These are phyloP conservation scores for Drosophila tsacasi DNA, from an alignment of 1,140 invertebrate genomes.

Conservation along the genomic window DNA sequence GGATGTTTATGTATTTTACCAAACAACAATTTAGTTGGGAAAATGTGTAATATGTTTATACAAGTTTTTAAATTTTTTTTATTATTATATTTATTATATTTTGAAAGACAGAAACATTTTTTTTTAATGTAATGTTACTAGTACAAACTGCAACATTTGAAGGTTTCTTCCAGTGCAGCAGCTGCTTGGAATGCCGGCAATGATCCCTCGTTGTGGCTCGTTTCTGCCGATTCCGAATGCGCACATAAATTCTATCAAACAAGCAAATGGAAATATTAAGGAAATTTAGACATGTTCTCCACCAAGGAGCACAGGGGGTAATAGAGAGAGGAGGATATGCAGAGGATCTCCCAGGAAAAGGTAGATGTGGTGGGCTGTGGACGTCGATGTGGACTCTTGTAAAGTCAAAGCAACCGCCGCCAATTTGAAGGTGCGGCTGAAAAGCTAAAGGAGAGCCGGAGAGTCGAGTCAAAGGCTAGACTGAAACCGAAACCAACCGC, in stretches of 20 bases:
- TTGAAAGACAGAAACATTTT: no score
- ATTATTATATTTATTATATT: no score
- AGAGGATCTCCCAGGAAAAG: slow-evolving; percentile 6
- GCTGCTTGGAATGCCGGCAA: slow-evolving; percentile 55
- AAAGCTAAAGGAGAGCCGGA: slow-evolving; percentile 1
- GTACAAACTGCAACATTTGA: no score
- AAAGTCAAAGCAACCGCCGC: slow-evolving; percentile 69
- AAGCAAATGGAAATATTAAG: slow-evolving; percentile 79
- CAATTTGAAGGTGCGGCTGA: slow-evolving; percentile 52
- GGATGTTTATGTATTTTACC: no score
- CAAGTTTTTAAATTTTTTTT: no score
- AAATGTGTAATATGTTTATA: no score
- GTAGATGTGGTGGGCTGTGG: neutral
- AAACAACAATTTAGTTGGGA: no score
- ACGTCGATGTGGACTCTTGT: slow-evolving; percentile 21
- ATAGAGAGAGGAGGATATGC: slow-evolving; percentile 1
- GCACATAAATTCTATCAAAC: slow-evolving; percentile 74
- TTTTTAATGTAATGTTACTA: no score
- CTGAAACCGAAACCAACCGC: slow-evolving; percentile 70
- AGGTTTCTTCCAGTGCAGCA: slow-evolving; percentile 7
- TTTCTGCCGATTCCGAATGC: slow-evolving; percentile 44
- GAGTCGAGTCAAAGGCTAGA: slow-evolving; percentile 32
- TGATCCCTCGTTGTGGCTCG: slow-evolving; percentile 36
- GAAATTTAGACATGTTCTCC: slow-evolving; percentile 70
- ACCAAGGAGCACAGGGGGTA: neutral